Percentiles rank a stretch among this genome's conserved stretches.
Evolutionary conservation across 2,113 vertebrate genomes (phyloP).

Genomic region (Anoura caudifer): DNA sequence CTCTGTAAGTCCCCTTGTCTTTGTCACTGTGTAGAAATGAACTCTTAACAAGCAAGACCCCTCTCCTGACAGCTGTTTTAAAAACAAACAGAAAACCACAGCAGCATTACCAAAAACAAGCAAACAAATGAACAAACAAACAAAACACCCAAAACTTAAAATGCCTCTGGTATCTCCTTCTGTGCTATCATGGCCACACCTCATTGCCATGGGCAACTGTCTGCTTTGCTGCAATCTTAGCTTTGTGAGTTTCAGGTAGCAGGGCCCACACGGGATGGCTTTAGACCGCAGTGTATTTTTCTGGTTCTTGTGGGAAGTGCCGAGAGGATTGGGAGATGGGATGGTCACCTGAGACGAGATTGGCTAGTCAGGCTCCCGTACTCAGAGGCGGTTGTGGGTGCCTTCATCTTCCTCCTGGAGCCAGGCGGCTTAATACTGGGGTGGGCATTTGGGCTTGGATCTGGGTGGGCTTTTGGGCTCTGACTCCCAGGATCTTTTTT

Average conservation of each 20-base stretch:
- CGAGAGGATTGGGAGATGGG: not conserved
- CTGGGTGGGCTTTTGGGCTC: not conserved
- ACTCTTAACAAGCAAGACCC: not conserved
- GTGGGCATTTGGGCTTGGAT: too few relatives aligned
- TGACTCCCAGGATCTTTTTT: not conserved
- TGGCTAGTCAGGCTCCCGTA: not conserved
- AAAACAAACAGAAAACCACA: not conserved
- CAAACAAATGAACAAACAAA: not conserved
- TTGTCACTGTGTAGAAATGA: not conserved
- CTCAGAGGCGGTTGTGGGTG: too few relatives aligned
- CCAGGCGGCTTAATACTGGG: not conserved
- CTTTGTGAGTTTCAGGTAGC: not conserved
- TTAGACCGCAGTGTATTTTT: not conserved
- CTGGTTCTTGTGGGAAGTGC: not conserved
- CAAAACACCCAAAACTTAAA: not conserved
- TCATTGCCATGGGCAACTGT: not conserved
- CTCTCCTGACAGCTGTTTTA: not conserved
- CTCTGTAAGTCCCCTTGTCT: not conserved
- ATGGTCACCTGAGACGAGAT: not conserved
- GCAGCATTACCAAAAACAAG: not conserved
- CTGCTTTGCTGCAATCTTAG: not conserved
- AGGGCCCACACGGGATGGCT: not conserved
- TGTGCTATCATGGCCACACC: not conserved
- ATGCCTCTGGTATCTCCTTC: not conserved
- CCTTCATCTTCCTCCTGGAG: not conserved